Base-by-base conservation (phyloP, 1,140 invertebrate species). In the Contarinia nasturtii region DNA sequence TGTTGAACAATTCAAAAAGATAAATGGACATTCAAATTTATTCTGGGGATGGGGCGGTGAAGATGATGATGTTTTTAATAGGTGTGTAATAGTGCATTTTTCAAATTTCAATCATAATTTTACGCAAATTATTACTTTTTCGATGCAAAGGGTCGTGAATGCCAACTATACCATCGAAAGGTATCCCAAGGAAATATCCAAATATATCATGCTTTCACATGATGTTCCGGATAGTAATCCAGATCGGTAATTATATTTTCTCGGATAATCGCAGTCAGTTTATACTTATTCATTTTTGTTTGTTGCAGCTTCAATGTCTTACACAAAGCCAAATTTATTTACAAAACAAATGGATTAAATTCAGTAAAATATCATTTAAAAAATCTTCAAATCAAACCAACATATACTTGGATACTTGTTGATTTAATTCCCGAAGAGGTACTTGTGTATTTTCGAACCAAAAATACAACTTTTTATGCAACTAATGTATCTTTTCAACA, bases 11-110 rank as follows among this genome's bases (percentile, higher is more conserved):
- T 88, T 91, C 61, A 68, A 73, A 49, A 67, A 76, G 43, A 77
- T 92, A 1, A 93, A 92, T 60, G 88, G 88, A 1, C 92, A 90
- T 69, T 87, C 85, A 22, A 93, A 93, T 60, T 77, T 79, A 33
- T 93, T 85, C 63, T 92, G 86, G 81, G 88, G 87, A 8, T 91
- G 87, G 87, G 88, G 88, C 27, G 87, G 82, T 17, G 88, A 93
- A 65, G 88, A 93, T 63, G 88, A 92, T 60, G 88, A 93, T 60
- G 86, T 92, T 83, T 79, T 79, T 33, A 85, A 85, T 61, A 75
- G 85, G 56, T 69, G 52, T 55, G 36, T 7, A 18, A 8, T 42
- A 10, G 7, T 42, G 7, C 7, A 7, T 42, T 5, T 18, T 45
- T 15, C 27, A 37, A 22, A 12, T 48, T 33, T 48, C 45, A 45